Base-by-base conservation (phyloP, 1,140 invertebrate genomes). In the Magallana ariakensis region DNA sequence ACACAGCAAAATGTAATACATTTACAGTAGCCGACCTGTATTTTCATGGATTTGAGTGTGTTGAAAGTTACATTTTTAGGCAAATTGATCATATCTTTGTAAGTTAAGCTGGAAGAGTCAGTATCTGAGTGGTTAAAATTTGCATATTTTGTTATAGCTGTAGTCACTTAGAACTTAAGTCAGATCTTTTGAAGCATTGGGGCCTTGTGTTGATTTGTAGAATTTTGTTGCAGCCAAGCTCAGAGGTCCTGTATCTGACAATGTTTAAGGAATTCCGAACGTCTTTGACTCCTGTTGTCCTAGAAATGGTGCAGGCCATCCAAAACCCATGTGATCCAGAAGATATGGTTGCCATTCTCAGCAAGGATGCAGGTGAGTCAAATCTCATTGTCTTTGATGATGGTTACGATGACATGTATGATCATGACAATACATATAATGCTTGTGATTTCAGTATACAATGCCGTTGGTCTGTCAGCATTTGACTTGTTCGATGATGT, bases 401-500 rank as follows among this genome's bases (percentile, higher is more conserved):
- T 70, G 22, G 11, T 33, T 26, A 2, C 22, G 11, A 33, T 70
- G 58, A 60, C 11, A 13, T 16, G 11, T 60, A 70, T 70, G 62
- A 70, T 70, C n/a, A 70, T 26, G 9, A 33, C 33, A 9, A 70
- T 70, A 10, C 33, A 70, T 10, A 13, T 26, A 13, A 46, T 46
- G 33, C 13, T 26, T 75, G 66, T 57, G 87, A 83, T 92, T 91
- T 70, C 90, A 93, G 96, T 99, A 84, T 99, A 99, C 92, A 98
- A 98, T 95, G 98, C 98, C 1, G 97, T 98, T 83, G 97, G 98
- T 19, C 95, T 98, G 84, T 97, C 97, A n/a, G 97, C 97, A 0
- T 98, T 97, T 95, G 97, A 99, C 91, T 95, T 99, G 80, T 99
- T 97, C 94, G 97, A 99, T 94, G 97, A 98, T 93, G 97, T 98